These are phyloP conservation scores for Marcusenius ussheri DNA, from an alignment of 2,113 vertebrate genomes.

Conservation along the genomic window DNA sequence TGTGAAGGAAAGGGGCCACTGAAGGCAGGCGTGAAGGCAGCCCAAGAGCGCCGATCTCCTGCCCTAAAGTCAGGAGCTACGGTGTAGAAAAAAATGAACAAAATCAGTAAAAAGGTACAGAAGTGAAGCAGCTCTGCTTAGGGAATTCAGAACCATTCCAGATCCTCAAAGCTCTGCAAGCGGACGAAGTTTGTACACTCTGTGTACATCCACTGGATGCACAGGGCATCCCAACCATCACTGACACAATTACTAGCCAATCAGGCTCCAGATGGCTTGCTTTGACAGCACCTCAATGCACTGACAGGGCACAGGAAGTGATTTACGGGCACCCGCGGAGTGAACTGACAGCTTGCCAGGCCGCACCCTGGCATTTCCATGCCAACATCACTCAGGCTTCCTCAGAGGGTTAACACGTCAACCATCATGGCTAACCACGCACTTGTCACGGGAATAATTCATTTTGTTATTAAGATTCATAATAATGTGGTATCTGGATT, in stretches of 20 bases:
- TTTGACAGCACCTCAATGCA: background rate
- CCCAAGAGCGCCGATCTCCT: background rate
- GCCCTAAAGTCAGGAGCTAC: background rate
- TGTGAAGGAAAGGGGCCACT: background rate
- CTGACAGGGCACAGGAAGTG: background rate
- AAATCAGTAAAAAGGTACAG: background rate
- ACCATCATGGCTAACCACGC: background rate
- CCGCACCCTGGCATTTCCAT: background rate
- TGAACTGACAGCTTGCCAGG: background rate
- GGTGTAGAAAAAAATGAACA: background rate
- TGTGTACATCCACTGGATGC: background rate
- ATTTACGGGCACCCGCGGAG: background rate
- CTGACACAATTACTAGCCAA: background rate
- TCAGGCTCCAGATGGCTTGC: background rate
- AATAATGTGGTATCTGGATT: background rate
- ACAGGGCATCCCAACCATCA: background rate
- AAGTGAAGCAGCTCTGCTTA: background rate
- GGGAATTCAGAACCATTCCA: background rate
- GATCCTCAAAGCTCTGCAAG: background rate
- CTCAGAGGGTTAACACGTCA: background rate
- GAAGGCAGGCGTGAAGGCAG: background rate
- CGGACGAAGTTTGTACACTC: background rate
- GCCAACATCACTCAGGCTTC: background rate
- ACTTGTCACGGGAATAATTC: background rate
- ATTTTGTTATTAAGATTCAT: background rate